These are phyloP conservation scores for Xestia c-nigrum DNA, from an alignment of 2,888 invertebrate genomes.

Conservation along the genomic window DNA sequence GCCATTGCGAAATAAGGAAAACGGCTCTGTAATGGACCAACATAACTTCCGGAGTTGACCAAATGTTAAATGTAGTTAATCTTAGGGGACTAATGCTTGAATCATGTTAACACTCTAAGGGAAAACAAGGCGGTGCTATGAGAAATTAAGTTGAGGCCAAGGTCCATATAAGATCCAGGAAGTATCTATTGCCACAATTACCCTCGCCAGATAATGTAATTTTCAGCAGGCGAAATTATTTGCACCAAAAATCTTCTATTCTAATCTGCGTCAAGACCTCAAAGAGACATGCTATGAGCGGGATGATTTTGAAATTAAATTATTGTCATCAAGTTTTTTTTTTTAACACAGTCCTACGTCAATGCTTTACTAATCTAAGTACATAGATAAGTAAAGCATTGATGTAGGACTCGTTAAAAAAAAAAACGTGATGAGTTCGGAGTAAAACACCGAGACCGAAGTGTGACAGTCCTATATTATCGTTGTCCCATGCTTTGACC, in stretches of 20 bases:
- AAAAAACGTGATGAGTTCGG: no score
- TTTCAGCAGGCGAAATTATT: no score
- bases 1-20: constrained; percentile 23
- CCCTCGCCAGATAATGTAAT: no score
- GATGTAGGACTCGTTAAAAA: no score
- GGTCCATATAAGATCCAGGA: background rate
- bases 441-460: no score
- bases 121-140: background rate
- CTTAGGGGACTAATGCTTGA: constrained; percentile 28
- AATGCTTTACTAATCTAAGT: no score
- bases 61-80: constrained; percentile 18
- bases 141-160: background rate
- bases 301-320: background rate
- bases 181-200: background rate
- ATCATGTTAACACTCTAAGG: constrained; percentile 28
- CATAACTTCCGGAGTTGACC: background rate
- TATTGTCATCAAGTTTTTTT: no score
- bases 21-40: constrained; percentile 19
- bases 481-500: no score
- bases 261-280: background rate
- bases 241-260: no score
- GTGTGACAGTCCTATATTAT: no score
- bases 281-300: background rate
- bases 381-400: no score
- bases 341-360: no score